A percentile compares a stretch with the other conserved stretches of the same genome.
Evolutionary conservation across 2,113 vertebrate species (phyloP).

Genomic region (Grantiella picta): DNA sequence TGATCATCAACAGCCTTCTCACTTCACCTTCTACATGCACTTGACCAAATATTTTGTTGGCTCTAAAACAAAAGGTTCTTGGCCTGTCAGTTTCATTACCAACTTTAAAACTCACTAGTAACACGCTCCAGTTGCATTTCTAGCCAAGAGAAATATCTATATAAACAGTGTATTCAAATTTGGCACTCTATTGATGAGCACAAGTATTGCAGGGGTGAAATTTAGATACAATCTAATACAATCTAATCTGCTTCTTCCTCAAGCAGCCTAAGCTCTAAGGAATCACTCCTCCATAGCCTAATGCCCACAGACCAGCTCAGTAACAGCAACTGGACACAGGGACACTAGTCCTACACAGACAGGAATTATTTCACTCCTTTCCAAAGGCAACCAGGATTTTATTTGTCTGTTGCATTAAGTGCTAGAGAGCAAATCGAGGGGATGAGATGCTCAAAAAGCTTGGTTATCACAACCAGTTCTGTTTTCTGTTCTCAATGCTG

Average conservation of each 20-base stretch:
- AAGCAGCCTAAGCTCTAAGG: neutral
- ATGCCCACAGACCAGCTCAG: neutral
- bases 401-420: neutral
- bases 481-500: neutral
- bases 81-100: neutral
- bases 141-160: neutral
- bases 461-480: neutral
- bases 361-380: neutral
- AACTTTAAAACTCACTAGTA: neutral
- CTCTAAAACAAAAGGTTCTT: neutral
- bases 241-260: too few relatives aligned
- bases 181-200: neutral
- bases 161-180: neutral
- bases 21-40: neutral
- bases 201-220: neutral
- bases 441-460: neutral
- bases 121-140: rapidly evolving
- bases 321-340: neutral
- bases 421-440: neutral
- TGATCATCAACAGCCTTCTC: neutral
- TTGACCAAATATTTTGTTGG: neutral
- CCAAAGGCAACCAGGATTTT: neutral
- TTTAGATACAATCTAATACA: too few relatives aligned
- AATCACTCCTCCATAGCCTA: neutral
- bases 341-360: neutral